Evolutionary conservation across 2,797 vertebrate genomes (phyloP), one percentile per base, ranked within the genome.

Genomic region (Gallirallus australis): DNA sequence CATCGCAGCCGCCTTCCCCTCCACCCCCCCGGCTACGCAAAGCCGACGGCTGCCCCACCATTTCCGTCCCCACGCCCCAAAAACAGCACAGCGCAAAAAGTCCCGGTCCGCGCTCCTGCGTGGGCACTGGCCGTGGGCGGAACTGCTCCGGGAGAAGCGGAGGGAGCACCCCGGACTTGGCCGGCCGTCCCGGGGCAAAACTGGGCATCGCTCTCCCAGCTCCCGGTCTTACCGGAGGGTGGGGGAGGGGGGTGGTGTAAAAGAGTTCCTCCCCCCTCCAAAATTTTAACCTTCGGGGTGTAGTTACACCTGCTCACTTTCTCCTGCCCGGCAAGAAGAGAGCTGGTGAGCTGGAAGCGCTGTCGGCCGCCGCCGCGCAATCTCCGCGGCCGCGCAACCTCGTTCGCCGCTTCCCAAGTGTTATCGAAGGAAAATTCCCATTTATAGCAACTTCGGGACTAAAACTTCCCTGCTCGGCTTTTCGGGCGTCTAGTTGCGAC

Each of bases 101-200:
- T 20, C 11, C 35, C 12, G 11, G 11, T 39, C 54, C 9, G 4
- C 28, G 3, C 15, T n/a, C 42, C 59, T 30, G 39, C 9, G 27
- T 31, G 70, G 60, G 28, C n/a, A 16, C 16, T 18, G 9, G 3
- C 30, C 1, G 4, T 5, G 45, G 33, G 35, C 3, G 6, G 31
- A 90, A 3, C 3, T n/a, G 28, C 15, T 28, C 25, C 2, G 15
- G 48, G 4, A 2, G 8, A 6, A 6, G 6, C 2, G 18, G 15
- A 20, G 27, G 37, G 31, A 64, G n/a, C 31, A n/a, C 16, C 45
- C 24, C 9, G 3, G 23, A 5, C 8, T 37, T 47, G 31, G 12
- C 21, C 19, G 3, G 15, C 13, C 14, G 15, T 37, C 15, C 30
- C 33, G 8, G 25, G 33, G 21, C 53, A 79, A 30, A 52, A 24